A percentile compares a stretch with the other conserved stretches of the same genome.
These are phyloP conservation scores for Cydia strobilella DNA, from an alignment of 1,140 invertebrate species.

Conservation along the genomic window DNA sequence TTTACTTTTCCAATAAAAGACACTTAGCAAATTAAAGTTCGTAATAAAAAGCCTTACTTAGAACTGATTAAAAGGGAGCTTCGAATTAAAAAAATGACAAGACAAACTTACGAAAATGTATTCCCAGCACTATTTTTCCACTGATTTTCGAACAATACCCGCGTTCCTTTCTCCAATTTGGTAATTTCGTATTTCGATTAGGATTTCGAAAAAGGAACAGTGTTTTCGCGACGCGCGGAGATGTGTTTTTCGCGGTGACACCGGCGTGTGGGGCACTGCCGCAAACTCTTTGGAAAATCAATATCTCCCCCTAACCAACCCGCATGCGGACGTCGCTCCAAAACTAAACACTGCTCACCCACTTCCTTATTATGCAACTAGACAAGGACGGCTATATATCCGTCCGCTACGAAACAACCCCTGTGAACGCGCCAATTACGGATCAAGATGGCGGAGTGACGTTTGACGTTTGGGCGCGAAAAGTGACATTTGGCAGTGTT, in stretches of 20 bases:
- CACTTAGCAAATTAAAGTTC: neutral
- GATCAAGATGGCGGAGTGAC: constrained; percentile 68
- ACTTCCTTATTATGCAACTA: constrained; percentile 75
- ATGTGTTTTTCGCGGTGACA: constrained; percentile 75
- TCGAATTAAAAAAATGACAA: constrained; percentile 44
- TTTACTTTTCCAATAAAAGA: constrained; percentile 4
- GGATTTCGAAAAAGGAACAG: constrained; percentile 53
- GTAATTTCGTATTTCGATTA: constrained; percentile 35
- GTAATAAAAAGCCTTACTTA: constrained; percentile 37
- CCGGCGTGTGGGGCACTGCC: constrained; percentile 73
- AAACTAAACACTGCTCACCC: constrained; percentile 66
- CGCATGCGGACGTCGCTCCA: constrained; percentile 73
- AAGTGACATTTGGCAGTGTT: constrained; percentile 68
- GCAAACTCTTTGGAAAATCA: constrained; percentile 77
- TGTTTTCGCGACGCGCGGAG: constrained; percentile 57
- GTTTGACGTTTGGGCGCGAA: constrained; percentile 75
- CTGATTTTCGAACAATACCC: constrained; percentile 42
- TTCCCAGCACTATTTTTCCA: constrained; percentile 63
- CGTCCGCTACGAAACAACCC: constrained; percentile 56
- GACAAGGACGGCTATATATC: constrained; percentile 56
- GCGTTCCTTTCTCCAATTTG: constrained; percentile 37
- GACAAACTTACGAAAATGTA: constrained; percentile 63
- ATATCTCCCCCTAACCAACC: constrained; percentile 65
- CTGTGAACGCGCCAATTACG: constrained; percentile 58
- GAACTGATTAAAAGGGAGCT: constrained; percentile 56